These are phyloP conservation scores for Hystrix brachyura DNA, from an alignment of 2,113 vertebrate genomes.

Conservation along the genomic window DNA sequence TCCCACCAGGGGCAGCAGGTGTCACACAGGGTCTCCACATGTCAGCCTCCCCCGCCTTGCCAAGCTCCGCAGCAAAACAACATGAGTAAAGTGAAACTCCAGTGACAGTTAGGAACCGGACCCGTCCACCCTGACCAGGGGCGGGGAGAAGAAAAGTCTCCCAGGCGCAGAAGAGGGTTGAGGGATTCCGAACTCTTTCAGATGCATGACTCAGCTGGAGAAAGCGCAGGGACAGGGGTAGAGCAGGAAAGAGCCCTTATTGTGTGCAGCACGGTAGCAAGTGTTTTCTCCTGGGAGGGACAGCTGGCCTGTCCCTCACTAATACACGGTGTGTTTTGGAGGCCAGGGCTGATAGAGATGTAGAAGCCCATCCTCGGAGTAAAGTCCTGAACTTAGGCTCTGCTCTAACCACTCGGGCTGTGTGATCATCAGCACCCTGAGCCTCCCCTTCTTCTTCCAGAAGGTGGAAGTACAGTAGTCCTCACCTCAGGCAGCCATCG, in stretches of 20 bases:
- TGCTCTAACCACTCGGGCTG: neutral
- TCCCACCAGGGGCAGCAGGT: neutral
- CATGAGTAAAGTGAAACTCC: conserved; percentile 76
- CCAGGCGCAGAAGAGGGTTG: conserved; percentile 22
- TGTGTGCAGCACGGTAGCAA: conserved; percentile 73
- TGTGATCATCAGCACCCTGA: neutral
- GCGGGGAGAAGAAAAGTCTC: conserved; percentile 76
- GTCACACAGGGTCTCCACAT: neutral
- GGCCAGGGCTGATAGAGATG: conserved; percentile 14
- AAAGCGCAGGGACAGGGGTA: conserved; percentile 33
- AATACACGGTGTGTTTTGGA: conserved; percentile 65
- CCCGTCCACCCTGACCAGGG: conserved; percentile 55
- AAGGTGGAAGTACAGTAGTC: neutral
- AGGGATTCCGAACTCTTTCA: conserved; percentile 21
- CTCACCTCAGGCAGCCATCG: neutral
- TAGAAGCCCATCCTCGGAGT: neutral
- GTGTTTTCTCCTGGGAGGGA: conserved; percentile 11
- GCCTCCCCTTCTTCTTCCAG: neutral
- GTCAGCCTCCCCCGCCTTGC: conserved; percentile 18
- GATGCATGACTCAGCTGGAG: conserved; percentile 71
- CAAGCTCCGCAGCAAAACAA: conserved; percentile 49
- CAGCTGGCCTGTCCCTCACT: conserved; percentile 44
- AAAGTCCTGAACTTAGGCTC: neutral
- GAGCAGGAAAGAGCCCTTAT: conserved; percentile 72
- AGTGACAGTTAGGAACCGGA: conserved; percentile 79